Conservation (phyloP, 1,140 invertebrate genomes). For the Platyura marginata region DNA sequence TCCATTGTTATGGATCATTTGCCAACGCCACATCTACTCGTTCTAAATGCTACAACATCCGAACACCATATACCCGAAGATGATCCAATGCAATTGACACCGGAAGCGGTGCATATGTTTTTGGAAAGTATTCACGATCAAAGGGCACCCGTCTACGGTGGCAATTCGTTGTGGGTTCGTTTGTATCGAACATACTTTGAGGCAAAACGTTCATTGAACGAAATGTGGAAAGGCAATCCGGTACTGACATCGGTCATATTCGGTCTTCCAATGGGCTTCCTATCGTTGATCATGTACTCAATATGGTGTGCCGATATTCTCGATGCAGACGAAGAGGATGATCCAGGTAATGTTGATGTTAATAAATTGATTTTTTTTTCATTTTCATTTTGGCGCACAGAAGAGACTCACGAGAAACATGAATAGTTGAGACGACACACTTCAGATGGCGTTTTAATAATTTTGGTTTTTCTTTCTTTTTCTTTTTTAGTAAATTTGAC, state of each 20-base stretch:
- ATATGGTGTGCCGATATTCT: slow-evolving; percentile 86
- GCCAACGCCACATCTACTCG: slow-evolving; percentile 67
- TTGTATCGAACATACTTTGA: slow-evolving; percentile 64
- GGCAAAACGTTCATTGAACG: slow-evolving; percentile 42
- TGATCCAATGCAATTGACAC: slow-evolving; percentile 57
- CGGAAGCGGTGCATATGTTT: slow-evolving; percentile 58
- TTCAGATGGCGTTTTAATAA: too few relatives aligned
- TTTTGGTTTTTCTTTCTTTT: background rate
- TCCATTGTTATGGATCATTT: slow-evolving; percentile 74
- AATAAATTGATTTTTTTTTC: too few relatives aligned
- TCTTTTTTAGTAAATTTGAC: background rate
- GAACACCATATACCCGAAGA: slow-evolving; percentile 81
- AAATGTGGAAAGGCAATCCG: slow-evolving; percentile 85
- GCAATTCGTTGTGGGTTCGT: slow-evolving; percentile 49
- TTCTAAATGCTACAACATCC: slow-evolving; percentile 76
- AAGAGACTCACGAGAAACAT: slow-evolving; percentile 27
- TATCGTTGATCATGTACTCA: slow-evolving; percentile 85
- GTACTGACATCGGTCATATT: slow-evolving; percentile 73
- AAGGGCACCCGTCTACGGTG: slow-evolving; percentile 59
- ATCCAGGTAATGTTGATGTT: too few relatives aligned
- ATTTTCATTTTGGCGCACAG: too few relatives aligned
- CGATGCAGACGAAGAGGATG: slow-evolving; percentile 60
- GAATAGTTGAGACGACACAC: too few relatives aligned
- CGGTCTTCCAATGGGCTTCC: slow-evolving; percentile 74
- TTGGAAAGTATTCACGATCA: slow-evolving; percentile 56